A percentile compares a stretch with the other conserved stretches of the same genome.
Evolutionary conservation across 1,140 invertebrate genomes (phyloP).

Genomic region (Atta cephalotes): DNA sequence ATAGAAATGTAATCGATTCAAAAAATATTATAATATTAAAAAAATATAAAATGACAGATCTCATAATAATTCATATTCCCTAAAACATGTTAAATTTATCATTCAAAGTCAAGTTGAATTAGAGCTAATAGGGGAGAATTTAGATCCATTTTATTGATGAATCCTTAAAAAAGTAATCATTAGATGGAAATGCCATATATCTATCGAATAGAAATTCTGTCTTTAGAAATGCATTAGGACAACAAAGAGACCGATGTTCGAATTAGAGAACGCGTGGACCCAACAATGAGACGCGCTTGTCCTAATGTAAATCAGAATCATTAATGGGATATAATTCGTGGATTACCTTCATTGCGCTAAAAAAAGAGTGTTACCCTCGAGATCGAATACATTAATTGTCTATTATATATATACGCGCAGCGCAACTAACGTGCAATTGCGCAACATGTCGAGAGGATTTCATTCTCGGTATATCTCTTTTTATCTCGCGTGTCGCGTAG

Average conservation of each 20-base stretch:
- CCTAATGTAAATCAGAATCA: neutral
- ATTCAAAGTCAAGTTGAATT: neutral
- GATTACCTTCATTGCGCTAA: constrained; percentile 45
- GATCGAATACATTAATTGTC: constrained; percentile 52
- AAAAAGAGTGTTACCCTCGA: constrained; percentile 26
- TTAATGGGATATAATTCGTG: constrained; percentile 66
- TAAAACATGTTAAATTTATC: neutral
- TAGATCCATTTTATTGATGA: constrained; percentile 16
- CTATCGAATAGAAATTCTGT: constrained; percentile 32
- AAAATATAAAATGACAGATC: neutral
- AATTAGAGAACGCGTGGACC: constrained; percentile 49
- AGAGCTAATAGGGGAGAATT: neutral
- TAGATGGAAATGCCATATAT: constrained; percentile 23
- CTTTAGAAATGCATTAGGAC: constrained; percentile 61
- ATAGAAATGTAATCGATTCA: neutral
- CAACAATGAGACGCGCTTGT: constrained; percentile 19
- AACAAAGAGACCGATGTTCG: constrained; percentile 56
- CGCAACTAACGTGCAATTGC: neutral
- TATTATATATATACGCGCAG: neutral
- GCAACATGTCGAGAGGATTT: neutral
- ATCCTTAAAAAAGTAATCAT: constrained; percentile 7
- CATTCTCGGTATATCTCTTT: constrained; percentile 6
- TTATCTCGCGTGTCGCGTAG: constrained; percentile 24
- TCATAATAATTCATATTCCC: neutral
- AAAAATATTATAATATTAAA: neutral